Conservation (phyloP, 1,140 invertebrate genomes). For the Conopomorpha cramerella region DNA sequence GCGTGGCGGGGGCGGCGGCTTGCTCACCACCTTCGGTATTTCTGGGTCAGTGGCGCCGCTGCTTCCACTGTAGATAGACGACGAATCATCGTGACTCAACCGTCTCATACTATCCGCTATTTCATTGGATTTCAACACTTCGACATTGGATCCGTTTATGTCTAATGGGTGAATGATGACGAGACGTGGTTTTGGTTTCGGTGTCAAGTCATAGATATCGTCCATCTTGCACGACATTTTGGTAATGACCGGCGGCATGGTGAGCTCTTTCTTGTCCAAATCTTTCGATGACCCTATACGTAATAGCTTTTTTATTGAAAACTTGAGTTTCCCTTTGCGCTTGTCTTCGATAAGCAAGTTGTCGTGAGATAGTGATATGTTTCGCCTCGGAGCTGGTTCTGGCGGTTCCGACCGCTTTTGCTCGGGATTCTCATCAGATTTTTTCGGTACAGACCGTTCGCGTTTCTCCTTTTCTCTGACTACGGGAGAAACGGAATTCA, state of each 20-base stretch:
- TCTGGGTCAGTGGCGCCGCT: conserved; percentile 50
- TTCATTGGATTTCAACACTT: conserved; percentile 71
- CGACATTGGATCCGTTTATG: conserved; percentile 76
- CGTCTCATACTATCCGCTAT: conserved; percentile 43
- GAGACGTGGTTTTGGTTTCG: conserved; percentile 68
- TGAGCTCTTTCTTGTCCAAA: conserved; percentile 61
- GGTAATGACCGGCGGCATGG: conserved; percentile 25
- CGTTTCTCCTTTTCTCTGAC: conserved; percentile 76
- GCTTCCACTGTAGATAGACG: conserved; percentile 55
- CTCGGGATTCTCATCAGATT: conserved; percentile 24
- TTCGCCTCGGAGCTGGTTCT: conserved; percentile 68
- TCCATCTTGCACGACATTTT: conserved; percentile 51
- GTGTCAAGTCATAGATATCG: conserved; percentile 60
- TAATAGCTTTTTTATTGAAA: conserved; percentile 83
- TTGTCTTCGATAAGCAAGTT: conserved; percentile 68
- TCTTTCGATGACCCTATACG: conserved; percentile 75
- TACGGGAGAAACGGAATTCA: conserved; percentile 69
- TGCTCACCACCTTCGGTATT: conserved; percentile 32
- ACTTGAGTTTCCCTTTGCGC: conserved; percentile 72
- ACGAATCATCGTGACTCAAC: conserved; percentile 45
- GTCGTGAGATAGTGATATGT: conserved; percentile 73
- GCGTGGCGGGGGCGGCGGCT: conserved; percentile 58
- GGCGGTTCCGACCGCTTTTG: conserved; percentile 39
- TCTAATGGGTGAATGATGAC: conserved; percentile 89
- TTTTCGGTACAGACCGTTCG: conserved; percentile 51